phyloP scores from a whole-genome alignment of 1,140 invertebrate species.

The Heliconius hermathena region DNA sequence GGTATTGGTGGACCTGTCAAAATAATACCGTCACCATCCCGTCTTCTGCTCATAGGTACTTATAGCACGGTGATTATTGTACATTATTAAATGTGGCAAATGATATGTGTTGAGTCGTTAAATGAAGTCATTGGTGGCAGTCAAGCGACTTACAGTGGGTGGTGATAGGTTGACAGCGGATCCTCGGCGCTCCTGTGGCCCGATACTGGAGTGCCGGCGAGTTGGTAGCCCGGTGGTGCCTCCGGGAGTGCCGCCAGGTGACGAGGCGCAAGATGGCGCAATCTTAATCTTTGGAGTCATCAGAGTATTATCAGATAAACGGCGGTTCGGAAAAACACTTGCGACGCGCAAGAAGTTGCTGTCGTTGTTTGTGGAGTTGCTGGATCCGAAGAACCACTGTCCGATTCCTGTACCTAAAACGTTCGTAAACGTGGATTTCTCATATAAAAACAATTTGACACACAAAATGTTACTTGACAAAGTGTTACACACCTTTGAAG shows the following conservation, averaged over 20 bases:
- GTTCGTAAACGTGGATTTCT: not conserved
- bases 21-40: constrained; percentile 69
- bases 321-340: constrained; percentile 90
- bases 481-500: constrained; percentile 52
- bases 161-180: constrained; percentile 93
- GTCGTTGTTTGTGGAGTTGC: constrained; percentile 80
- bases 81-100: constrained; percentile 18
- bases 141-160: constrained; percentile 87
- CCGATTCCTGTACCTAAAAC: constrained; percentile 79
- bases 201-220: constrained; percentile 93
- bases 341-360: constrained; percentile 93
- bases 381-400: constrained; percentile 84
- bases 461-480: not conserved
- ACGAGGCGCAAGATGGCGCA: constrained; percentile 92
- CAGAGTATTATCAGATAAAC: constrained; percentile 94
- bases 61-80: not conserved
- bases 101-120: constrained; percentile 22
- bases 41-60: constrained; percentile 11
- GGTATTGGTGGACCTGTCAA: constrained; percentile 76
- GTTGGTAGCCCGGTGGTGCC: constrained; percentile 88
- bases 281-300: constrained; percentile 94
- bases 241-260: constrained; percentile 91
- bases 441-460: not conserved
- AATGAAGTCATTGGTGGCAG: constrained; percentile 19
- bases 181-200: constrained; percentile 91